Evolutionary conservation across 2,797 vertebrate species (phyloP), one percentile per base, ranked within the genome.

Genomic region (Propithecus perrieri): DNA sequence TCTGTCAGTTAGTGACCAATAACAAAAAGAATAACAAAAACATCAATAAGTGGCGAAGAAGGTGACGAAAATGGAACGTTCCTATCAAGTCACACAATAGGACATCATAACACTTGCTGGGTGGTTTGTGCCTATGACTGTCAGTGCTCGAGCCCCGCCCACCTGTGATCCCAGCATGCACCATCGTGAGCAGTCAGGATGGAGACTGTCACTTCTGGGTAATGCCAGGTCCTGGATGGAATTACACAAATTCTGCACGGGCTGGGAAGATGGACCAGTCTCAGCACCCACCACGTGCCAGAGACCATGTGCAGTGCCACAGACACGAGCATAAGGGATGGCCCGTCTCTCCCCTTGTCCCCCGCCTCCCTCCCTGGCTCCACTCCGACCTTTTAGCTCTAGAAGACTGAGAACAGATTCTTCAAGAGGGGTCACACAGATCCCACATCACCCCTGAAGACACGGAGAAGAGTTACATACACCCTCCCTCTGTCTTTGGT

Each of bases 191-290:
- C 4, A 18, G 13, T 35, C 75, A 14, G 53, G 24, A 15, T 15
- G 0, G 41, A 38, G 4, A 1, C 0, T 18, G 1, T 17, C 1
- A 0, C 33, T 59, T 43, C 61, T 8, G 61, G 55, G 8, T 8
- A 13, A 12, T 1, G 20, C 28, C 4, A 28, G 1, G 8, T 10
- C 81, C 53, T 1, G 5, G 35, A 12, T 9, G 53, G 50, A 48
- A 11, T 20, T 38, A 17, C 13, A 2, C 41, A 14, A 30, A 9
- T 5, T 26, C 33, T 59, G 33, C 14, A 43, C 61, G 2, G 30
- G 33, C 48, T 43, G 33, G 2, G 20, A 26, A 33, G 74, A 14
- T 9, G 55, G 8, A 13, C 53, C 61, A 18, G 17, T 30, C 46
- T 65, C 92, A 53, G 41, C 35, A 2, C 11, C 30, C 24, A 0